Base-by-base conservation (phyloP, 1,140 invertebrate species). In the Macrosteles quadrilineatus region DNA sequence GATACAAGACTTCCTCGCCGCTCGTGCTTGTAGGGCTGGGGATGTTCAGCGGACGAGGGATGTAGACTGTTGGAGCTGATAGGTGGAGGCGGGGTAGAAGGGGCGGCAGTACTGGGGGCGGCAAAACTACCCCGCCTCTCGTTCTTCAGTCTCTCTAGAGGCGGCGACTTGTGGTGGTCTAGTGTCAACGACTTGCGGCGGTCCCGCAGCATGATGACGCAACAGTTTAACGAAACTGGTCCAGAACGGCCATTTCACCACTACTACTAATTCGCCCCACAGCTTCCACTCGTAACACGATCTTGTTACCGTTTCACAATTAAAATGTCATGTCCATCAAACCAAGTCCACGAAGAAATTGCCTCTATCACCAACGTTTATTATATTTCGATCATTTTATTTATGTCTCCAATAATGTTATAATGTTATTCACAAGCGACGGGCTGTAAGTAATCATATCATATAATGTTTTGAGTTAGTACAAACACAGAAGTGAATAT, bases 151-250 rank as follows among this genome's bases (percentile, higher is more conserved):
- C 63, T 36, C 3, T 59, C 40, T 23, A 77, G 67, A 32, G 77
- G 74, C 6, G 77, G 77, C 0, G 78, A 77, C 70, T 77, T 76
- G 30, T 77, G 75, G 21, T 77, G 75, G 23, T 71, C 72, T 62
- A 79, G 71, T 29, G 77, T 76, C 9, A 80, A 75, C 0, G 79
- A 80, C 73, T 79, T 78, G 36, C 79, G 73, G 4, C 79, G 75
- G 23, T 73, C 73, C 29, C 73, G 65, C 47, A 73, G 36, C 72
- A 73, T 73, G 11, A 29, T 64, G 11, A 36, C 62, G n/a, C n/a
- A n/a, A n/a, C n/a, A n/a, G n/a, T n/a, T 29, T 36, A 2, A 4
- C 40, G 21, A 23, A 6, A 68, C 66, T 30, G 40, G 14, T 29
- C 29, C 43, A 21, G 9, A 12, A 23, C 32, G 19, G 32, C 6